Base-by-base conservation (phyloP, 1,140 invertebrate species). In the Zaprionus kolodkinae region DNA sequence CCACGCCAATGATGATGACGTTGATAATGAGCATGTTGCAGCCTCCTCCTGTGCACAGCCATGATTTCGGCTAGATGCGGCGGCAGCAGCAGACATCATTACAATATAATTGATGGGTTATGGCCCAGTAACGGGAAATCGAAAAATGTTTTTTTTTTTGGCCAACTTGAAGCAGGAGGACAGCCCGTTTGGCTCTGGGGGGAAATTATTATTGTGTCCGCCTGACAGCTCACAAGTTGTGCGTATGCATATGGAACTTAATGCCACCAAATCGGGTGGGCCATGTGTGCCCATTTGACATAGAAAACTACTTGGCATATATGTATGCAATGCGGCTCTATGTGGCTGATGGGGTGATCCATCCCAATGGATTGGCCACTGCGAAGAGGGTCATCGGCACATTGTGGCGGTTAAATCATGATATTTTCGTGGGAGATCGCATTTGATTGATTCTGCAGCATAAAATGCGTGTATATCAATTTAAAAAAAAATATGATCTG, bases 31-130 rank as follows among this genome's bases (percentile, higher is more conserved):
- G 85, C 85, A 88, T 83, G 81, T 89, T 88, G 78, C 52, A 27
- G 40, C 60, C 59, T 65, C 57, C 36, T 45, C 55, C 65, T 72
- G 61, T 67, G 72, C 48, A 30, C 56, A 62, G 59, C 74, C 73
- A 89, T 78, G 85, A 85, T 88, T 85, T 85, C 72, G 69, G 69
- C 81, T 21, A 89, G 85, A 88, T 89, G 77, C 77, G 36, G 62
- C 72, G 25, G 43, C 61, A 60, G 60, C 61, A 36, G 57, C 73
- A 85, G 84, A 89, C 85, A 89, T 89, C 85, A 85, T 89, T 89
- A 90, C 85, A 89, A 90, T 89, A 89, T 89, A 89, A 89, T 89
- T 89, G 85, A 89, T 89, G 85, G 85, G 81, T 81, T 89, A 89
- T 89, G 81, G 78, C 65, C 78, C 67, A 70, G 57, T 79, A 89